Evolutionary conservation across 2,888 invertebrate species (phyloP).

Genomic region (Stenurella melanura): DNA sequence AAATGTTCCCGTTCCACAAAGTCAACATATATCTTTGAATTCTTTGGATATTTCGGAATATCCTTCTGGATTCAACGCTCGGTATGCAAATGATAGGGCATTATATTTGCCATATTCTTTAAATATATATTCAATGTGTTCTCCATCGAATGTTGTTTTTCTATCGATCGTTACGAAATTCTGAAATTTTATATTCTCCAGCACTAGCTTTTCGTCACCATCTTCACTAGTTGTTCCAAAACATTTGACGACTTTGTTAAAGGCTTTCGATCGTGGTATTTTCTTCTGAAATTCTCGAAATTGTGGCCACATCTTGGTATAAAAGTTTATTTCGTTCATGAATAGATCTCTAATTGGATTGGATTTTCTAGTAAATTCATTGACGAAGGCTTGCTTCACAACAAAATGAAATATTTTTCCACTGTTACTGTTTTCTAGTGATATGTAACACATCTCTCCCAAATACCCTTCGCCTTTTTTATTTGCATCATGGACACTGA

Average conservation of each 20-base stretch:
- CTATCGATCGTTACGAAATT: constrained; percentile 45
- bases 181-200: constrained; percentile 51
- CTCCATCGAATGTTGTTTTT: constrained; percentile 47
- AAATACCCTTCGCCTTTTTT: constrained; percentile 49
- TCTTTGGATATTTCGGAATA: constrained; percentile 41
- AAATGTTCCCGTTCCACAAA: neutral
- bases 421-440: constrained; percentile 38
- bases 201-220: constrained; percentile 46
- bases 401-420: constrained; percentile 29
- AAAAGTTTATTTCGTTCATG: constrained; percentile 50
- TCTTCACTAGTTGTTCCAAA: constrained; percentile 1
- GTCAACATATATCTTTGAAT: neutral
- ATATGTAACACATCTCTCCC: constrained; percentile 43
- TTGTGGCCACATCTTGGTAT: constrained; percentile 41
- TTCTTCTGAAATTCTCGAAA: constrained; percentile 39
- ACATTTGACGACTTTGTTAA: constrained; percentile 44
- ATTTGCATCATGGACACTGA: constrained; percentile 2
- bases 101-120: constrained; percentile 59
- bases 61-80: constrained; percentile 46
- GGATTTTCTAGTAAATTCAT: constrained; percentile 17
- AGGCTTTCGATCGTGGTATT: neutral
- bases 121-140: constrained; percentile 55
- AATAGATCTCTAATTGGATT: constrained; percentile 39
- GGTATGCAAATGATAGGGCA: constrained; percentile 54
- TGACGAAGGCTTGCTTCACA: constrained; percentile 45